Percentiles rank a stretch among this genome's conserved stretches.
Conservation (phyloP, 2,797 vertebrate species). For the Eidolon dupreanum region DNA sequence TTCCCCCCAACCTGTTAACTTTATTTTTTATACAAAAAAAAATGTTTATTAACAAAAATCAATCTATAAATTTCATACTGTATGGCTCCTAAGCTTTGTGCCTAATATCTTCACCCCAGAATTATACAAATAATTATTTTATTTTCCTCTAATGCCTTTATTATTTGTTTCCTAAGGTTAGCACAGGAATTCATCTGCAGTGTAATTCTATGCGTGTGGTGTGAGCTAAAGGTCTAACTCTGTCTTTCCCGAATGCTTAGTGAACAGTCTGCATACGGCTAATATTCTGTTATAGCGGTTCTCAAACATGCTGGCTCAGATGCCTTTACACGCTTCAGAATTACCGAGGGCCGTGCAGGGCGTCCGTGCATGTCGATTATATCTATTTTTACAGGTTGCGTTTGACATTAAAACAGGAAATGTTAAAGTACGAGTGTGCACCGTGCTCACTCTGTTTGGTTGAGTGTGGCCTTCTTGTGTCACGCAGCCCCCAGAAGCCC, state of each 20-base stretch:
- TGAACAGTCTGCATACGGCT: not conserved
- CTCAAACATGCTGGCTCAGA: not conserved
- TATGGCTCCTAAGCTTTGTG: not conserved
- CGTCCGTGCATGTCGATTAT: not conserved
- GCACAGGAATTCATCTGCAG: not conserved
- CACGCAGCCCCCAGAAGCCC: rapidly evolving
- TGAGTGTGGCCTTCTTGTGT: not conserved
- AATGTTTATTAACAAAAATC: not conserved
- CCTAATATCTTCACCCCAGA: not conserved
- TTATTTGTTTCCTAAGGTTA: not conserved
- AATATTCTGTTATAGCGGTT: not conserved
- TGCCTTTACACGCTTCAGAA: not conserved
- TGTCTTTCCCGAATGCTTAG: not conserved
- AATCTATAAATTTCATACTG: not conserved
- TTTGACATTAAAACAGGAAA: not conserved
- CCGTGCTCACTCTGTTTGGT: rapidly evolving
- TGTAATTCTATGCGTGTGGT: not conserved
- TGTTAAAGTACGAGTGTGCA: not conserved
- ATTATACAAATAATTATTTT: not conserved
- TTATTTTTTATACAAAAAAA: not conserved
- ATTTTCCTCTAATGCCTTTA: not conserved
- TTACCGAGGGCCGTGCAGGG: not conserved
- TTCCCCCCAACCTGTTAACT: not conserved
- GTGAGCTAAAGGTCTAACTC: not conserved
- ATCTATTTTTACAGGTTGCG: not conserved